These are phyloP conservation scores for Tenualosa thibaudeaui DNA, from an alignment of 2,797 vertebrate genomes.

Conservation along the genomic window DNA sequence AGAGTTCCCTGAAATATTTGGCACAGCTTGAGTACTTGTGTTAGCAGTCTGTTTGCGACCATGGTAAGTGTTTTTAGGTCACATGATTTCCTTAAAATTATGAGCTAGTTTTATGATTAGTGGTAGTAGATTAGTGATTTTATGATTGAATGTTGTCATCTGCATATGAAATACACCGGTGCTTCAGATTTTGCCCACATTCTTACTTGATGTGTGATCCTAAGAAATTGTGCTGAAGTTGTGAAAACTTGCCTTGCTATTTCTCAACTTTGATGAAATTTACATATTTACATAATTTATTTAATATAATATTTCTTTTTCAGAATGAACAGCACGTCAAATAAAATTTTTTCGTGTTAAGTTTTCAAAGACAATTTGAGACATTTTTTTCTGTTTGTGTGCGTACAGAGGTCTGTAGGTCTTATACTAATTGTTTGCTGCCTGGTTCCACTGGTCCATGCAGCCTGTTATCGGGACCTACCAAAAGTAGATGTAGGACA, in stretches of 20 bases:
- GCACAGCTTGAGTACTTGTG: neutral
- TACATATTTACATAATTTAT: neutral
- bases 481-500: neutral
- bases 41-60: neutral
- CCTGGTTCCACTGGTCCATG: neutral
- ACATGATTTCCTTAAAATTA: neutral
- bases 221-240: neutral
- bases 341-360: neutral
- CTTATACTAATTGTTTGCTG: neutral
- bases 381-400: neutral
- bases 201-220: neutral
- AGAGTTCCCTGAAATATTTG: neutral
- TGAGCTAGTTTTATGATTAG: neutral
- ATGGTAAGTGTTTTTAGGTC: neutral
- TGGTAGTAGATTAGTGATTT: neutral
- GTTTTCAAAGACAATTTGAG: neutral
- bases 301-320: neutral
- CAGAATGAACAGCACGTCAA: neutral
- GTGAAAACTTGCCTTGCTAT: neutral
- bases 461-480: neutral
- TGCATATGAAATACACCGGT: neutral
- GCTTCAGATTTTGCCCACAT: neutral
- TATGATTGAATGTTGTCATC: no score
- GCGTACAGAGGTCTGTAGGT: neutral
- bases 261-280: neutral